Evolutionary conservation across 1,140 invertebrate species (phyloP), one percentile per base, ranked within the genome.

Genomic region (Drosophila willistoni): DNA sequence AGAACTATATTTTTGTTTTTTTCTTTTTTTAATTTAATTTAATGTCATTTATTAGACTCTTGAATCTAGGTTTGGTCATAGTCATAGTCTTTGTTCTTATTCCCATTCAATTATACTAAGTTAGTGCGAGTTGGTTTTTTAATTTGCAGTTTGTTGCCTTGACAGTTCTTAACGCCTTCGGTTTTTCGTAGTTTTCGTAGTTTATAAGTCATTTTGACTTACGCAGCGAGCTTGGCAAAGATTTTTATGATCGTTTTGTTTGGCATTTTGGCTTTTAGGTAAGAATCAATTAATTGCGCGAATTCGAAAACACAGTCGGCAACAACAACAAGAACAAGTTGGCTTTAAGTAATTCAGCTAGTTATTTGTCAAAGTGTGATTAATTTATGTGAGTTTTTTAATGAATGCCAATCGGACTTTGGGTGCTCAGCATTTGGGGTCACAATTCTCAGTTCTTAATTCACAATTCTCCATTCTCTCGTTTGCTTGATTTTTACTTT

Each of bases 361-460:
- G 82, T 82, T 83, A 86, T 86, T 86, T 86, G 82, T 86, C 82
- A 87, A 73, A 56, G 56, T 19, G 54, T 68, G 83, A 79, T 85
- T 85, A 83, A 86, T 86, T 87, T 82, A 86, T 87, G 82, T 73
- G 81, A 66, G 41, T 64, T 36, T 76, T 56, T 75, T 61, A 68
- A 25, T 68, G 64, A 60, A 64, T 68, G 64, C 51, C 68, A 42
- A 47, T 71, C 64, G 54, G 41, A 68, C 34, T 36, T 68, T 51
- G 75, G 73, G 73, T 67, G 36, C 59, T 60, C 66, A 57, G 41
- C 25, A 51, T 63, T 77, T 71, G 56, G 56, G 29, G 56, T 36
- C 29, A 57, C 29, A 14, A 29, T 29, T 29, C 25, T 29, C 25
- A 6, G 25, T 14, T n/a, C 13, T n/a, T 14, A 19, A 47, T 47